Percentiles rank a stretch among this genome's conserved stretches.
These are phyloP conservation scores for Pelecanus crispus DNA, from an alignment of 2,113 vertebrate species.

Conservation along the genomic window DNA sequence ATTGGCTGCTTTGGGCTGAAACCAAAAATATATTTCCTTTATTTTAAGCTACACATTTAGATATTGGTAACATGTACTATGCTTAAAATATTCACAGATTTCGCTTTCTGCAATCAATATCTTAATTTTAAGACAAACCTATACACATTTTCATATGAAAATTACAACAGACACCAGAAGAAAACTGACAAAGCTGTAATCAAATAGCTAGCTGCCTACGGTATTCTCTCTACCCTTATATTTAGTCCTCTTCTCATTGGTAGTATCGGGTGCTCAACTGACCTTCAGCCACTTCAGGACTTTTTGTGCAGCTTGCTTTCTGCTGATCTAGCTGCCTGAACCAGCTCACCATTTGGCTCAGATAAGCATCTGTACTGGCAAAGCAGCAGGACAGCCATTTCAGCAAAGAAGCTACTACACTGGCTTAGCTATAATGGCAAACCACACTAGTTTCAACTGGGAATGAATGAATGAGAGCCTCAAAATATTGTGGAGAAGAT, in stretches of 20 bases:
- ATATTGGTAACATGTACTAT: constrained; percentile 26
- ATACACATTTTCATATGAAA: neutral
- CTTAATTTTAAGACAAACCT: neutral
- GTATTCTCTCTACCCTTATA: neutral
- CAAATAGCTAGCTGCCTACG: neutral
- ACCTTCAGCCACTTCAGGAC: neutral
- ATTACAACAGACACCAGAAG: neutral
- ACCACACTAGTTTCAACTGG: neutral
- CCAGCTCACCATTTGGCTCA: neutral
- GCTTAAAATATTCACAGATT: neutral
- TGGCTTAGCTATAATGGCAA: neutral
- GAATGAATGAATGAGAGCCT: neutral
- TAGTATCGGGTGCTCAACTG: neutral
- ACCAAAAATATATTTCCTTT: constrained; percentile 62
- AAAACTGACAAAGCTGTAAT: neutral
- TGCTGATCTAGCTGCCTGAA: neutral
- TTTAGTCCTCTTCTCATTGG: neutral
- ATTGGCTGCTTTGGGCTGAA: constrained; percentile 95
- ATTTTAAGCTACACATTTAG: constrained; percentile 35
- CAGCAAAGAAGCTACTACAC: neutral
- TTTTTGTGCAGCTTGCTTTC: neutral
- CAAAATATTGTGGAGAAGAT: neutral
- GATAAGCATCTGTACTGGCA: neutral
- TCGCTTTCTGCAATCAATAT: neutral
- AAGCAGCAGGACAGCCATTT: neutral